A percentile compares a stretch with the other conserved stretches of the same genome.
Evolutionary conservation across 2,888 invertebrate genomes (phyloP).

Genomic region (Agelastica alni): DNA sequence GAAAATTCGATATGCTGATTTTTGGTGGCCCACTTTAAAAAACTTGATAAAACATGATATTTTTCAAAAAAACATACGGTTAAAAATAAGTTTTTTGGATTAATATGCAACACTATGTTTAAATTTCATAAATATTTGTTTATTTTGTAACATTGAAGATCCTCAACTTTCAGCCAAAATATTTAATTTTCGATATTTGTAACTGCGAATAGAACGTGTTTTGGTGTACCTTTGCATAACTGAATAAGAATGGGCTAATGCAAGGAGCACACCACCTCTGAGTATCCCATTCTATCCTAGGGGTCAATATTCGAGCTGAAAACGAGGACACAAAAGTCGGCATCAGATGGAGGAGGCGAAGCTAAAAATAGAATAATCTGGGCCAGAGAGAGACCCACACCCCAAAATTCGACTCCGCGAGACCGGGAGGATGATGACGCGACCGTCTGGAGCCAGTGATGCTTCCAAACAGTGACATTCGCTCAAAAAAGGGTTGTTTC

Average conservation of each 20-base stretch:
- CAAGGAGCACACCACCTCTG: conserved; percentile 1
- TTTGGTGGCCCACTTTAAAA: no score
- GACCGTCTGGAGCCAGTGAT: conserved; percentile 26
- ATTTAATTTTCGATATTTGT: no score
- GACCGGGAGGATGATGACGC: conserved; percentile 19
- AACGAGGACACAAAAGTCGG: conserved; percentile 22
- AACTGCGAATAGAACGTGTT: no score
- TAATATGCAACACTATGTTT: no score
- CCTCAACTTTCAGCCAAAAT: no score
- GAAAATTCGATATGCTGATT: no score
- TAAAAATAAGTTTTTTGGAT: no score
- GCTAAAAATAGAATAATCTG: conserved; percentile 31
- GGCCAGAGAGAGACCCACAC: conserved; percentile 23
- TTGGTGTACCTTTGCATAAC: neutral
- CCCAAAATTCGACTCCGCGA: conserved; percentile 19
- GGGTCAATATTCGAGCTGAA: conserved; percentile 30
- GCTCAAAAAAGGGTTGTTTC: neutral
- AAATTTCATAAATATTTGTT: no score
- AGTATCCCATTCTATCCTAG: conserved; percentile 10
- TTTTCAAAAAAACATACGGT: no score
- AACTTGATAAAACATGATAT: no score
- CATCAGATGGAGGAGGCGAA: conserved; percentile 21
- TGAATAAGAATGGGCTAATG: neutral
- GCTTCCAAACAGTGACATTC: conserved; percentile 2
- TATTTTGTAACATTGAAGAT: no score